Conservation (phyloP, 1,140 invertebrate genomes). For the Leptopilina boulardi region DNA sequence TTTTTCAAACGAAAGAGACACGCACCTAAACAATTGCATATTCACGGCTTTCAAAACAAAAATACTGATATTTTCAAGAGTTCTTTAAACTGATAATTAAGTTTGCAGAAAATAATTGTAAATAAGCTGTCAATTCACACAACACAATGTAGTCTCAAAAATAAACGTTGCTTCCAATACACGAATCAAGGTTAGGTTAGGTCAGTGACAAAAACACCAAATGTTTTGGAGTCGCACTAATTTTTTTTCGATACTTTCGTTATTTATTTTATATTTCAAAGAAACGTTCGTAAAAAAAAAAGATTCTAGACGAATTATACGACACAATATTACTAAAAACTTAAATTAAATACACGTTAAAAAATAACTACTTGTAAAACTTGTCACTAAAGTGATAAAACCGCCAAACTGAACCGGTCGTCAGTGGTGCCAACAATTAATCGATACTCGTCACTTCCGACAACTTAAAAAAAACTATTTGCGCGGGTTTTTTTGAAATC, state of each 20-base stretch:
- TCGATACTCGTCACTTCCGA: not conserved
- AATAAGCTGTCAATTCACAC: not conserved
- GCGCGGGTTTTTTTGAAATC: not conserved
- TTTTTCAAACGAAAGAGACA: not conserved
- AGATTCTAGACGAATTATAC: not conserved
- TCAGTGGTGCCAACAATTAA: not conserved
- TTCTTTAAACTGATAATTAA: not conserved
- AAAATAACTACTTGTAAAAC: not conserved
- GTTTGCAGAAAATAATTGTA: not conserved
- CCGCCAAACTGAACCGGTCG: not conserved
- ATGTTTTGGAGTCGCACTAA: not conserved
- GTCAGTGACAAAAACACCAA: slow-evolving; percentile 1
- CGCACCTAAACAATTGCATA: not conserved
- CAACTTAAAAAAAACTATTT: slow-evolving; percentile 3
- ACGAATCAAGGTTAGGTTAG: slow-evolving; percentile 13
- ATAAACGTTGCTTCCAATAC: not conserved
- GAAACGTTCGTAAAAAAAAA: not conserved
- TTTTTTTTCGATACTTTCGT: not conserved
- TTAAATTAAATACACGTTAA: not conserved
- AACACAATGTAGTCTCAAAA: not conserved
- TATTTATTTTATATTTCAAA: not conserved
- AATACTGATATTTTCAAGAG: not conserved
- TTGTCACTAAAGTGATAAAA: not conserved
- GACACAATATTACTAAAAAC: not conserved
- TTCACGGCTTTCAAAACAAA: not conserved